Evolutionary conservation across 2,797 vertebrate genomes (phyloP), one percentile per base, ranked within the genome.

Genomic region (Melanotaenia trifasciata): DNA sequence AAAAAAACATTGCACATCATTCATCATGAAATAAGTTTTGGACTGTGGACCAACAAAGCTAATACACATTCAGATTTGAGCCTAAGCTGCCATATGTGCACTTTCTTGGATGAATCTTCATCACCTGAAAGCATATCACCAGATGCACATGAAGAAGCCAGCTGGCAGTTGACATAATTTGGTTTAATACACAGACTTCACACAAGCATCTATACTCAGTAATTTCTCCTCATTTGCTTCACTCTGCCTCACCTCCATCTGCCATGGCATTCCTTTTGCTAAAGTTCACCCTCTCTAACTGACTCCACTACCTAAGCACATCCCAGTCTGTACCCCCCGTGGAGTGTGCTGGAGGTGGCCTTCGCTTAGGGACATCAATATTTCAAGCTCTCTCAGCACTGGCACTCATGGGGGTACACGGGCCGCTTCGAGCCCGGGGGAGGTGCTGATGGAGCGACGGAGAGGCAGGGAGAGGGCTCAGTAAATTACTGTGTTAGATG

Each of bases 281-380:
- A 16, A 75, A 76, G 81, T 83, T 87, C 73, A 73, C 13, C 36
- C 57, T 2, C 57, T 81, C 35, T 26, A 7, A 43, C 45, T 70
- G 67, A 35, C 61, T 80, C 58, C 45, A 38, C 36, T 38, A 66
- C 65, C 76, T 70, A 69, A 33, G 74, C 28, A 56, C 12, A 1
- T 80, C 5, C 58, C n/a, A 72, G 72, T 32, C 72, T 57, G 35
- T 12, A 67, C 79, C 87, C 72, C 87, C 83, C 47, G 64, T 78
- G 53, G 87, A 81, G 86, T 65, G 58, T 65, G 63, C 84, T 79
- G 85, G 83, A 74, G 84, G 86, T 83, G 73, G 79, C 83, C 76
- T 80, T 73, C 56, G 14, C 85, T 67, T 56, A 40, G 68, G 70
- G 63, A 59, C 81, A 92, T 93, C 54, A 92, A 93, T 93, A 93